Percentiles rank a stretch among this genome's conserved stretches.
These are phyloP conservation scores for Hypolimnas misippus DNA, from an alignment of 2,888 invertebrate genomes.

Conservation along the genomic window DNA sequence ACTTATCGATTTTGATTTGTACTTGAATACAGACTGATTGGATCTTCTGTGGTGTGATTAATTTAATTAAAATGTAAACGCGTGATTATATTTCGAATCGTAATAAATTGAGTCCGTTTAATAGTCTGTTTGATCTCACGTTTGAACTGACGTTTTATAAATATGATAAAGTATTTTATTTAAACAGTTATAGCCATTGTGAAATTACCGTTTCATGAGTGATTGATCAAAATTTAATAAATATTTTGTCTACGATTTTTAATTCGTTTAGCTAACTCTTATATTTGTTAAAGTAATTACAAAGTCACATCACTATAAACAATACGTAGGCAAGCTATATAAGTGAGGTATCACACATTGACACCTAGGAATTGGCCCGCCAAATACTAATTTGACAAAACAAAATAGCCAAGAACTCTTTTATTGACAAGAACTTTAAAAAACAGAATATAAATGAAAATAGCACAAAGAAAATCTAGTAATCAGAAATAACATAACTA, in stretches of 20 bases:
- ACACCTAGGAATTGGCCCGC: constrained; percentile 70
- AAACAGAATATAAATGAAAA: too few species aligned
- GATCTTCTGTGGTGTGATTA: constrained; percentile 47
- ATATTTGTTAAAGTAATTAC: constrained; percentile 6
- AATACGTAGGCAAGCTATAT: constrained; percentile 80
- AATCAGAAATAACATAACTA: too few species aligned
- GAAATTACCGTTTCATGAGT: constrained; percentile 22
- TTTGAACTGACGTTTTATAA: constrained; percentile 28
- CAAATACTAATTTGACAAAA: too few species aligned
- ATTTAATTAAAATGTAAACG: constrained; percentile 50
- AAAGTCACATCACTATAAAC: constrained; percentile 59
- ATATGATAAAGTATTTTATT: constrained; percentile 33
- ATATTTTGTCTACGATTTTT: constrained; percentile 1
- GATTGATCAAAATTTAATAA: constrained; percentile 5
- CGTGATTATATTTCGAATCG: constrained; percentile 33
- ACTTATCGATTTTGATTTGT: constrained; percentile 46
- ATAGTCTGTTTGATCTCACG: constrained; percentile 41
- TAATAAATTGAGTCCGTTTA: constrained; percentile 48
- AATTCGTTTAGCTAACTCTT: constrained; percentile 6
- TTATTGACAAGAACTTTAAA: too few species aligned
- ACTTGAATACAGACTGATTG: constrained; percentile 57
- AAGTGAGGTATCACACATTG: constrained; percentile 82
- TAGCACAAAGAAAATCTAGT: too few species aligned
- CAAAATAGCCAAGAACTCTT: too few species aligned
- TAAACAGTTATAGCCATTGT: constrained; percentile 19